Evolutionary conservation across 2,888 invertebrate species (phyloP).

Genomic region (Aleiodes leptofemur): DNA sequence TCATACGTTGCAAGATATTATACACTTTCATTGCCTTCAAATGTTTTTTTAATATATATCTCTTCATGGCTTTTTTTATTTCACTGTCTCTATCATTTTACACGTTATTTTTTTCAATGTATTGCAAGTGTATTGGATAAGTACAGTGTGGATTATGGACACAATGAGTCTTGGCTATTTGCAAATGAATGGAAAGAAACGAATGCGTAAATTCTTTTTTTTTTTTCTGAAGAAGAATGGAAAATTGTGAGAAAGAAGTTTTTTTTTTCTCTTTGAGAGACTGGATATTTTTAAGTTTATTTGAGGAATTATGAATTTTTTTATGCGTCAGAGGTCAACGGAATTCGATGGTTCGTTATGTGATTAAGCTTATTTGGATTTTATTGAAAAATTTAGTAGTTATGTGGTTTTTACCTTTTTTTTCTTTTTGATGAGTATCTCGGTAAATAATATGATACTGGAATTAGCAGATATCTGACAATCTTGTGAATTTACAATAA

Average conservation of each 20-base stretch:
- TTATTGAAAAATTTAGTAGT: too few relatives aligned
- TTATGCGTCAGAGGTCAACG: too few relatives aligned
- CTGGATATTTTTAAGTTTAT: background rate
- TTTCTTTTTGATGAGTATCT: too few relatives aligned
- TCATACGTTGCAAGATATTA: slow-evolving; percentile 22
- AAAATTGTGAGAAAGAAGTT: slow-evolving; percentile 1
- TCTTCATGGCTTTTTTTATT: background rate
- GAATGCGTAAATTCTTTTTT: background rate
- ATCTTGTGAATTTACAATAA: too few relatives aligned
- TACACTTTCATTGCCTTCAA: slow-evolving; percentile 34
- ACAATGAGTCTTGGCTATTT: slow-evolving; percentile 31
- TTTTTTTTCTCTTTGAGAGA: background rate
- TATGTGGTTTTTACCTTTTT: too few relatives aligned
- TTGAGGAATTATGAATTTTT: too few relatives aligned
- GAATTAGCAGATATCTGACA: too few relatives aligned
- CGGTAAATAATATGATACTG: too few relatives aligned
- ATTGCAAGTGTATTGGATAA: background rate
- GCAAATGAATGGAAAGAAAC: slow-evolving; percentile 19
- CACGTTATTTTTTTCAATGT: too few relatives aligned
- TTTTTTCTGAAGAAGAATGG: background rate
- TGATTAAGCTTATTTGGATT: too few relatives aligned
- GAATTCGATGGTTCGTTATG: too few relatives aligned
- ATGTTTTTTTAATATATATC: slow-evolving; percentile 20
- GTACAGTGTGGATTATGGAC: background rate
- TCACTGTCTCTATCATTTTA: slow-evolving; percentile 16